phyloP scores from a whole-genome alignment of 2,113 vertebrate genomes.

The Poicephalus gulielmi region DNA sequence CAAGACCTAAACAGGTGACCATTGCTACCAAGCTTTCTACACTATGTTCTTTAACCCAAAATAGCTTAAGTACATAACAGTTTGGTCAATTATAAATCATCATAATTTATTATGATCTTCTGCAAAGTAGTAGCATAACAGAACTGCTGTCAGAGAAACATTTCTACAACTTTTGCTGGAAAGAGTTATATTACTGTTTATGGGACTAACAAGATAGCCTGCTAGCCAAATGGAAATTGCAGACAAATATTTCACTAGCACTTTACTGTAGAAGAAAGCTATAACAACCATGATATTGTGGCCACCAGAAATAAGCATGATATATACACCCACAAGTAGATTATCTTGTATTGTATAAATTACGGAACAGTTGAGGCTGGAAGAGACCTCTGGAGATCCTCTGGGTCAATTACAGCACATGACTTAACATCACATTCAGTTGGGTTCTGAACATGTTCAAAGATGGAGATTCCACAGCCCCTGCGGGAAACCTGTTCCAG shows the following conservation, averaged over 20 bases:
- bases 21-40: neutral
- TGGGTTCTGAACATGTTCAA: neutral
- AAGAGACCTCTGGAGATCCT: neutral
- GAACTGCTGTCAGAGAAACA: rapidly evolving
- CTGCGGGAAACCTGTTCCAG: neutral
- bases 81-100: neutral
- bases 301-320: neutral
- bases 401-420: neutral
- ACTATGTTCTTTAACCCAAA: neutral
- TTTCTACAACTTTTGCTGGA: neutral
- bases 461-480: neutral
- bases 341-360: neutral
- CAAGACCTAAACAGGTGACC: neutral
- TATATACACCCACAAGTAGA: neutral
- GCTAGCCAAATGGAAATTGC: neutral
- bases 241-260: neutral
- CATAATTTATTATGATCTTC: neutral
- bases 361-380: neutral
- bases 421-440: neutral
- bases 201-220: neutral
- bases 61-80: neutral
- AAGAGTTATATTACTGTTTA: neutral
- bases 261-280: neutral
- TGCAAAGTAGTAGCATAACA: neutral
- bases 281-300: neutral